Percentiles rank a stretch among this genome's conserved stretches.
Conservation (phyloP, 2,797 vertebrate genomes). For the Syngnathus rostellatus region DNA sequence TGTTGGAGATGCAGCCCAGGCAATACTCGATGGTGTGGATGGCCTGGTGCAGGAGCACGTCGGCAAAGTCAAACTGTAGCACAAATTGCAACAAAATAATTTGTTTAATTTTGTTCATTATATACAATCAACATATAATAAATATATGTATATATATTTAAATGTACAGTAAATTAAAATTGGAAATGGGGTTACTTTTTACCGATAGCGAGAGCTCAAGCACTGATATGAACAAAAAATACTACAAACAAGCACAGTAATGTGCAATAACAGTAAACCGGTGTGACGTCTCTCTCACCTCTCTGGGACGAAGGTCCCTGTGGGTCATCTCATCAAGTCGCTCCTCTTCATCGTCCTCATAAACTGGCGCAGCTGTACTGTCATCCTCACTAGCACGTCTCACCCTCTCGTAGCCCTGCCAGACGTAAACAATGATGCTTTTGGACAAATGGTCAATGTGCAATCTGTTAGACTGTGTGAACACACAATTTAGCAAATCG, state of each 20-base stretch:
- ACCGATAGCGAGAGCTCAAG: neutral
- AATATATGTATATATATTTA: no score
- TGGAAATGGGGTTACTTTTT: neutral
- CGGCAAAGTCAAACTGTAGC: conserved; percentile 89
- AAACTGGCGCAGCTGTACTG: conserved; percentile 68
- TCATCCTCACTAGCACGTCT: conserved; percentile 91
- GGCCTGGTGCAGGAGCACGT: conserved; percentile 83
- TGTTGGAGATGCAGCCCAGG: conserved; percentile 96
- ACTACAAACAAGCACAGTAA: neutral
- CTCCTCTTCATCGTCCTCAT: conserved; percentile 82
- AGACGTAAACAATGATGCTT: conserved; percentile 4
- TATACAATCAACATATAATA: no score
- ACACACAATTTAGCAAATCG: no score
- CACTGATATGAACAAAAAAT: neutral
- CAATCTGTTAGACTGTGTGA: no score
- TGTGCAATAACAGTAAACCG: neutral
- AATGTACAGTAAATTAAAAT: no score
- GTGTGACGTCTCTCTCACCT: conserved; percentile 62
- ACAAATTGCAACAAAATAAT: conserved; percentile 22
- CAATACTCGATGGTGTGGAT: conserved; percentile 98
- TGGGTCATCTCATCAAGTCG: conserved; percentile 59
- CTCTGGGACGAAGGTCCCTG: conserved; percentile 65
- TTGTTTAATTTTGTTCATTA: no score
- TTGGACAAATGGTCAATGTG: neutral
- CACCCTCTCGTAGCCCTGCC: conserved; percentile 83